These are phyloP conservation scores for Lithodes maja DNA, from an alignment of 2,888 invertebrate species.

Conservation along the genomic window DNA sequence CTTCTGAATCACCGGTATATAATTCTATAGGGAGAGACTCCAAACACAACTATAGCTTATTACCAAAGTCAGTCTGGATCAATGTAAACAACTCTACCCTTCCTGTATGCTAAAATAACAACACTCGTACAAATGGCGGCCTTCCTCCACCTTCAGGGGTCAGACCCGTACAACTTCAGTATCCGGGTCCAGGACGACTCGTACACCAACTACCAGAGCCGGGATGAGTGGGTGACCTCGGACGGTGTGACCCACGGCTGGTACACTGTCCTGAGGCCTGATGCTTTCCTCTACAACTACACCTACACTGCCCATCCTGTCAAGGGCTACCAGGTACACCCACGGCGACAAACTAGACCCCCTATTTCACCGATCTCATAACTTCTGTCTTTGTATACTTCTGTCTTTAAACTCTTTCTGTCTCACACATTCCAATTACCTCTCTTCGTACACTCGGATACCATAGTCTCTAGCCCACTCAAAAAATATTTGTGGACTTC, in stretches of 20 bases:
- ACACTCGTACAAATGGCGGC: too few species aligned
- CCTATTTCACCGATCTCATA: background rate
- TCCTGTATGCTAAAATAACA: too few species aligned
- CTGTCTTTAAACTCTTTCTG: too few species aligned
- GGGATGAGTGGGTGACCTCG: constrained; percentile 61
- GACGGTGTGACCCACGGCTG: constrained; percentile 65
- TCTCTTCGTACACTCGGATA: too few species aligned
- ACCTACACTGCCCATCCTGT: constrained; percentile 64
- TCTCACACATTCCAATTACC: too few species aligned
- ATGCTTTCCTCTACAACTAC: constrained; percentile 68
- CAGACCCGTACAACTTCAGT: constrained; percentile 63
- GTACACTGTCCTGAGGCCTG: constrained; percentile 61
- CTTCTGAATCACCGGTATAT: too few species aligned
- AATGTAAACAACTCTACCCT: too few species aligned
- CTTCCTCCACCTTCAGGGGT: constrained; percentile 27
- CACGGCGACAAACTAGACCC: background rate
- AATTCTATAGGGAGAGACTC: too few species aligned
- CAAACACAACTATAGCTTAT: too few species aligned
- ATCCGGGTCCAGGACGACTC: constrained; percentile 55
- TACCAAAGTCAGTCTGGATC: too few species aligned
- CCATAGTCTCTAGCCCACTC: too few species aligned
- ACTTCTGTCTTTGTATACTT: background rate
- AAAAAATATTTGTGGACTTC: too few species aligned
- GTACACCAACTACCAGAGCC: constrained; percentile 64
- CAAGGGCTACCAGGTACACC: constrained; percentile 66